These are phyloP conservation scores for Charaxes varanes DNA, from an alignment of 1,140 invertebrate genomes.

Conservation along the genomic window DNA sequence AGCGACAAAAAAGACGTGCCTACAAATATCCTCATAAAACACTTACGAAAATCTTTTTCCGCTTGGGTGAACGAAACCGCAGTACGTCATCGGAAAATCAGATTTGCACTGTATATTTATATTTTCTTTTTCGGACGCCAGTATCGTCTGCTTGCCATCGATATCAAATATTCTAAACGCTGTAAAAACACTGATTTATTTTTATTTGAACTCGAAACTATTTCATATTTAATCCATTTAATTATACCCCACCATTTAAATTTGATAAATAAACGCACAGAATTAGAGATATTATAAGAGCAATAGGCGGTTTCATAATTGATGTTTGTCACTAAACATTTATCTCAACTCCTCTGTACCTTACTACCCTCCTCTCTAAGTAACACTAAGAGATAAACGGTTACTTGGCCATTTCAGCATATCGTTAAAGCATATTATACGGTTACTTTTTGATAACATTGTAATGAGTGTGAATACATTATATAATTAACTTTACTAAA, in stretches of 20 bases:
- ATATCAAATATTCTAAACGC: constrained; percentile 47
- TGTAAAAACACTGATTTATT: constrained; percentile 19
- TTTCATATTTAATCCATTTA: background rate
- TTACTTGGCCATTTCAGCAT: constrained; percentile 7
- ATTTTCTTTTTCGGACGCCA: constrained; percentile 48
- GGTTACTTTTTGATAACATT: constrained; percentile 25
- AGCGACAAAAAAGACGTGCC: no score
- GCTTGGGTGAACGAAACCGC: constrained; percentile 51
- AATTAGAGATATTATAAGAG: constrained; percentile 11
- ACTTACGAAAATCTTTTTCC: constrained; percentile 62
- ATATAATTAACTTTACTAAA: no score
- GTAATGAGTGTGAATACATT: no score
- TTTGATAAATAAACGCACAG: no score
- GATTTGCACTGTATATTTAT: constrained; percentile 49
- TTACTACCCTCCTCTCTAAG: constrained; percentile 23
- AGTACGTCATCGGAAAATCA: constrained; percentile 52
- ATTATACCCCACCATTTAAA: constrained; percentile 19
- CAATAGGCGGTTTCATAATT: background rate
- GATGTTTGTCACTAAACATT: constrained; percentile 13
- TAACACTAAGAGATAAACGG: constrained; percentile 10
- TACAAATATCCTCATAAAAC: no score
- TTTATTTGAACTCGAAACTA: background rate
- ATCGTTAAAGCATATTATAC: constrained; percentile 34
- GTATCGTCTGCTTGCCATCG: constrained; percentile 42
- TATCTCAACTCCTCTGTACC: background rate